Evolutionary conservation across 2,797 vertebrate species (phyloP).

Genomic region (Tiaroga cobitis): DNA sequence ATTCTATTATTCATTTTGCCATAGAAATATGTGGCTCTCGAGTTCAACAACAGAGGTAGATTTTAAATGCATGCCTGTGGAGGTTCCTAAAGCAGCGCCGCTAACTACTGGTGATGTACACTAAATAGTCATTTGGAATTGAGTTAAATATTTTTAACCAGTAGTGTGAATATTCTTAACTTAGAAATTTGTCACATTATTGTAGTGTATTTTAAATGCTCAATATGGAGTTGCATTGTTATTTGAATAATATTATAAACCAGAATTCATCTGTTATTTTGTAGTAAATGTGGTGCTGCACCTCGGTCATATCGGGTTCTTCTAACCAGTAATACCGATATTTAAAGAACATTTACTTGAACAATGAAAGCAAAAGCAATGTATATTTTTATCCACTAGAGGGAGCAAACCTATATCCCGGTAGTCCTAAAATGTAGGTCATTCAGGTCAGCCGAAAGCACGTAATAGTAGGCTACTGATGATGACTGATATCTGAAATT

Average conservation of each 20-base stretch:
- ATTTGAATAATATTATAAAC: background rate
- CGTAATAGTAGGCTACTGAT: background rate
- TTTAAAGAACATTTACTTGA: background rate
- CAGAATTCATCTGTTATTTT: background rate
- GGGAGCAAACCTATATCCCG: background rate
- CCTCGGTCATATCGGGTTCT: background rate
- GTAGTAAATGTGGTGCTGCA: too few species aligned
- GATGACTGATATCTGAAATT: background rate
- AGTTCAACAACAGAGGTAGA: background rate
- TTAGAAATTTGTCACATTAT: background rate
- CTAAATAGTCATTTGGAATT: background rate
- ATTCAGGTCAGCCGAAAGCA: background rate
- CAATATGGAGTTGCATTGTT: too few species aligned
- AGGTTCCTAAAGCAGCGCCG: background rate
- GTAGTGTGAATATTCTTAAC: background rate
- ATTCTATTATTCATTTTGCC: too few species aligned
- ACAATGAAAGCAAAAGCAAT: background rate
- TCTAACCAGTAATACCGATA: background rate
- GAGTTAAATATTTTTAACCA: too few species aligned
- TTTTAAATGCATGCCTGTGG: background rate
- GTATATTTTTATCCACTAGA: background rate
- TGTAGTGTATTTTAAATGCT: background rate
- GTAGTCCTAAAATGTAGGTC: background rate
- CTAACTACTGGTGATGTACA: background rate
- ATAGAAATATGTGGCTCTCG: too few species aligned